phyloP scores from a whole-genome alignment of 2,888 invertebrate species.

The Candidula unifasciata region DNA sequence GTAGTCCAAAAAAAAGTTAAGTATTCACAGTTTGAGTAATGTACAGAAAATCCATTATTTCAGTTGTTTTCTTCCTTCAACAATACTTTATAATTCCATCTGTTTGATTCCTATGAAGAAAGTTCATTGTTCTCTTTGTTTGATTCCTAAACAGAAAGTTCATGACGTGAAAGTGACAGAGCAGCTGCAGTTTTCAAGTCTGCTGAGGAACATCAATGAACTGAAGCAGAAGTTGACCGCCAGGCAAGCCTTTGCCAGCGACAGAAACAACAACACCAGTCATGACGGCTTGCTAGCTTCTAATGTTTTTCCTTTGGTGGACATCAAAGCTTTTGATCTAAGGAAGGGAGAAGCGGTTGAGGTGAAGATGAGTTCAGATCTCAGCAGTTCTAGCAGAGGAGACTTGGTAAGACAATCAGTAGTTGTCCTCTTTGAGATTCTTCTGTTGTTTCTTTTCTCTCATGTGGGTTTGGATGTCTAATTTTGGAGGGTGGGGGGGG shows the following conservation, averaged over 20 bases:
- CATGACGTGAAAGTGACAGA: conserved; percentile 31
- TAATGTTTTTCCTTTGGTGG: conserved; percentile 23
- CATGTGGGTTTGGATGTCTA: too few relatives aligned
- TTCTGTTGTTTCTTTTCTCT: neutral
- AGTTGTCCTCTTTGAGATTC: neutral
- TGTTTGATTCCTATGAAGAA: neutral
- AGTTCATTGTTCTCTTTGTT: neutral
- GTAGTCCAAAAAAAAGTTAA: too few relatives aligned
- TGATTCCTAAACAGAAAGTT: conserved; percentile 14
- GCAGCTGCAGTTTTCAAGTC: conserved; percentile 39
- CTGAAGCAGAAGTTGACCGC: neutral
- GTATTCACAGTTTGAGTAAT: too few relatives aligned
- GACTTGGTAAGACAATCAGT: neutral
- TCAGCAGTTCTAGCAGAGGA: conserved; percentile 15
- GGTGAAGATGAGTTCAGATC: conserved; percentile 43
- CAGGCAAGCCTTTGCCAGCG: neutral
- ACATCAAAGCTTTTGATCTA: conserved; percentile 50
- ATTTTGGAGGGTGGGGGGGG: too few relatives aligned
- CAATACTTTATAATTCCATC: neutral
- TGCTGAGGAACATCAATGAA: conserved; percentile 34
- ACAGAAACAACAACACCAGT: conserved; percentile 33
- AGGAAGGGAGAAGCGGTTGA: conserved; percentile 45
- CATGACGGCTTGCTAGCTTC: neutral
- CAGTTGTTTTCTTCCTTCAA: neutral
- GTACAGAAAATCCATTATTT: too few relatives aligned